Evolutionary conservation across 2,888 invertebrate genomes (phyloP), one percentile per base, ranked within the genome.

Genomic region (Scrobipalpa costella): DNA sequence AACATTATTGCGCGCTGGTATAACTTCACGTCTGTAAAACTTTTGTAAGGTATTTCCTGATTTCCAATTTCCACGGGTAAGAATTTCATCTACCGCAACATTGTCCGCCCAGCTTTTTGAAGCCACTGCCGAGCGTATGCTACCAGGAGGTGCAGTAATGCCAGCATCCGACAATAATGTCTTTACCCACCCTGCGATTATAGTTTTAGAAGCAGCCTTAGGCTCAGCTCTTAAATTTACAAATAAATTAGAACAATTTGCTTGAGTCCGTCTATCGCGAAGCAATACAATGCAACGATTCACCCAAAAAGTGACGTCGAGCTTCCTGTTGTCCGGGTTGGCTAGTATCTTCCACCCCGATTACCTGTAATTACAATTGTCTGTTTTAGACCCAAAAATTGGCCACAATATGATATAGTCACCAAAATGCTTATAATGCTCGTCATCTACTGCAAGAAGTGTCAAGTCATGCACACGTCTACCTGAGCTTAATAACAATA

Each of bases 151-250:
- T 17, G 64, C 40, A 17, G 11, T 36, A 44, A 67, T 67, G 13
- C 57, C 50, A 7, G 65, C 66, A 21, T 64, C 62, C 49, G 49
- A 27, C 7, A 66, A 61, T 6, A 67, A n/a, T 9, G 44, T 36
- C 55, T 69, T 68, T 11, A 69, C 50, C 66, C 67, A 69, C 11
- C 64, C 65, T 11, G 69, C 67, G 21, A 68, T 66, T 0, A 67
- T 49, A 17, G 69, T 59, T 0, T 66, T 59, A 9, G 68, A 68
- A 6, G 68, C 69, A 6, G 64, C 21, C 15, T 66, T 67, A 13
- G 57, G 36, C 9, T 44, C n/a, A 0, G 64, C 66, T 44, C 68
- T 34, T 0, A 65, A 9, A 0, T 58, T 66, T 6, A 68, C 27
- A 60, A 69, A 68, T 1, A 69, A 44, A 36, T n/a, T 59, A 9